These are phyloP conservation scores for Empidonax alnorum DNA, from an alignment of 2,113 vertebrate genomes.

Conservation along the genomic window DNA sequence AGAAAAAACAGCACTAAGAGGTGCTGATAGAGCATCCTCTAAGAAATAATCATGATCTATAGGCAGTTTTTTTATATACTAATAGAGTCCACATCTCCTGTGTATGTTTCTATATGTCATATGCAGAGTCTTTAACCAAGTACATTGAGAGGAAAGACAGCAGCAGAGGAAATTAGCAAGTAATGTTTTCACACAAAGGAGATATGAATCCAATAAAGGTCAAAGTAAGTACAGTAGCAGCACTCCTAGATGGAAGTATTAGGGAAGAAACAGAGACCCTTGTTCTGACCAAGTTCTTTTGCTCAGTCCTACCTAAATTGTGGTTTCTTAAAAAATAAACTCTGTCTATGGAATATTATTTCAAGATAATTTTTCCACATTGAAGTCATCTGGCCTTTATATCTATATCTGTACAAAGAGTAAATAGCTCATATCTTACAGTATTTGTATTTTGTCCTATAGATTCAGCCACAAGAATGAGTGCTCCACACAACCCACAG, in stretches of 20 bases:
- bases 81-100: neutral
- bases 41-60: neutral
- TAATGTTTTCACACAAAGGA: neutral
- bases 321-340: neutral
- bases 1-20: neutral
- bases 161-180: neutral
- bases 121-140: neutral
- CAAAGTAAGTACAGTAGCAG: neutral
- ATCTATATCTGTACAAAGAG: neutral
- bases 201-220: neutral
- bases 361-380: neutral
- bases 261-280: neutral
- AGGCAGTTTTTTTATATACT: constrained; percentile 3
- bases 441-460: neutral
- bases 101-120: neutral
- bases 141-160: neutral
- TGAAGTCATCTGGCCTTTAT: neutral
- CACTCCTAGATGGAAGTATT: neutral
- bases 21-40: neutral
- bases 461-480: neutral
- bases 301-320: neutral
- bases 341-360: neutral
- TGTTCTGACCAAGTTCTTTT: neutral
- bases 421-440: neutral
- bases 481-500: neutral